Conservation (phyloP, 2,888 invertebrate genomes). For the Orchestes rusci region DNA sequence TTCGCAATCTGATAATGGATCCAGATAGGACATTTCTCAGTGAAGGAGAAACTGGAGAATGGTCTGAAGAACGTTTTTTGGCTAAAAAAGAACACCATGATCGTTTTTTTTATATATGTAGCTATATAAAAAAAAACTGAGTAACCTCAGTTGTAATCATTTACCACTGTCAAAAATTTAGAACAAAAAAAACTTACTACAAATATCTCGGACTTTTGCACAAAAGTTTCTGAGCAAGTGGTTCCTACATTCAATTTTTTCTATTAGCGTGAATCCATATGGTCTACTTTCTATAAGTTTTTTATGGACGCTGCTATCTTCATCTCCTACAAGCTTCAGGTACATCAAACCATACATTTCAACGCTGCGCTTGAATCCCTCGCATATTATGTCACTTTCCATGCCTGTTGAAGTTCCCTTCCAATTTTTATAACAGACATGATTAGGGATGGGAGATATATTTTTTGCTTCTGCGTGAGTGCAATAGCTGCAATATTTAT, state of each 20-base stretch:
- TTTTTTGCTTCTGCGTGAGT: too few species aligned
- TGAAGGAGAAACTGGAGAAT: not conserved
- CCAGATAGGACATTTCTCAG: not conserved
- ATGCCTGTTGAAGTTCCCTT: slow-evolving; percentile 20
- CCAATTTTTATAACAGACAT: slow-evolving; percentile 27
- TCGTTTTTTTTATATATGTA: not conserved
- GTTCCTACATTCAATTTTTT: slow-evolving; percentile 7
- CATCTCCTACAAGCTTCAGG: slow-evolving; percentile 22
- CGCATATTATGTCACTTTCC: slow-evolving; percentile 25
- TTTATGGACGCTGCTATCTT: slow-evolving; percentile 23
- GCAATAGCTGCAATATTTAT: slow-evolving; percentile 27
- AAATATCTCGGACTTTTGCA: not conserved
- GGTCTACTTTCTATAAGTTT: slow-evolving; percentile 4
- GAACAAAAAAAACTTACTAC: slow-evolving; percentile 3
- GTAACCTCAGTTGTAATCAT: too few species aligned
- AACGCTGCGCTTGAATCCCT: slow-evolving; percentile 24
- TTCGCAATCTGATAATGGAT: not conserved
- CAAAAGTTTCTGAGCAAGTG: slow-evolving; percentile 5
- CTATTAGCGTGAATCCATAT: slow-evolving; percentile 3
- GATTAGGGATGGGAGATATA: not conserved
- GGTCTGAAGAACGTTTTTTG: not conserved
- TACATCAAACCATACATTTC: slow-evolving; percentile 21
- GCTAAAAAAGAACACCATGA: not conserved
- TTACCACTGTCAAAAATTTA: too few species aligned
- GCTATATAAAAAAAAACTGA: not conserved